Conservation (phyloP, 1,140 invertebrate genomes). For the Macrosteles quadrilineatus region DNA sequence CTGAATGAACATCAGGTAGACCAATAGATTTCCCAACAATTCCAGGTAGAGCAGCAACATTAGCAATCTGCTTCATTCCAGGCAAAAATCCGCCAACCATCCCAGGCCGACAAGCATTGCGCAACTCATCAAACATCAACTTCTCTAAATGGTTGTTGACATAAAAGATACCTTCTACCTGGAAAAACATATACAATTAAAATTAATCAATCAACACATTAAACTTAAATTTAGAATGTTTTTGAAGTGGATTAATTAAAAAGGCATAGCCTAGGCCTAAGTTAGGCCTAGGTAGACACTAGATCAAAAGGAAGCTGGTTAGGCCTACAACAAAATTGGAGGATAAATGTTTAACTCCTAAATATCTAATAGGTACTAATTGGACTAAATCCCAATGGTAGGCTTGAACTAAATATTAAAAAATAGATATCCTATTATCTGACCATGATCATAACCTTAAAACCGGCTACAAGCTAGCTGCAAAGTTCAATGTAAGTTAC, state of each 20-base stretch:
- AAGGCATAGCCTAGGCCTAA: not conserved
- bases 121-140: slow-evolving; percentile 97
- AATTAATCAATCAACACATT: slow-evolving; percentile 31
- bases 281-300: no score
- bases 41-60: slow-evolving; percentile 97
- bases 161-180: slow-evolving; percentile 98
- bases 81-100: slow-evolving; percentile 95
- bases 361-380: no score
- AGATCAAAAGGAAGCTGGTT: no score
- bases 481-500: no score
- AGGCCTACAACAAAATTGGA: no score
- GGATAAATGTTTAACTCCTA: no score
- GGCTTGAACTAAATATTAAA: no score
- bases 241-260: not conserved
- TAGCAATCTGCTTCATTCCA: slow-evolving; percentile 99
- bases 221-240: slow-evolving; percentile 3
- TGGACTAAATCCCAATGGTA: no score
- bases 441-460: no score
- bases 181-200: no score
- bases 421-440: no score
- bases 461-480: no score
- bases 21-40: slow-evolving; percentile 92
- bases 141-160: slow-evolving; percentile 92
- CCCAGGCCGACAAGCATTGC: slow-evolving; percentile 85
- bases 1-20: slow-evolving; percentile 97